These are phyloP conservation scores for Isurus oxyrinchus DNA, from an alignment of 2,113 vertebrate genomes.

Conservation along the genomic window DNA sequence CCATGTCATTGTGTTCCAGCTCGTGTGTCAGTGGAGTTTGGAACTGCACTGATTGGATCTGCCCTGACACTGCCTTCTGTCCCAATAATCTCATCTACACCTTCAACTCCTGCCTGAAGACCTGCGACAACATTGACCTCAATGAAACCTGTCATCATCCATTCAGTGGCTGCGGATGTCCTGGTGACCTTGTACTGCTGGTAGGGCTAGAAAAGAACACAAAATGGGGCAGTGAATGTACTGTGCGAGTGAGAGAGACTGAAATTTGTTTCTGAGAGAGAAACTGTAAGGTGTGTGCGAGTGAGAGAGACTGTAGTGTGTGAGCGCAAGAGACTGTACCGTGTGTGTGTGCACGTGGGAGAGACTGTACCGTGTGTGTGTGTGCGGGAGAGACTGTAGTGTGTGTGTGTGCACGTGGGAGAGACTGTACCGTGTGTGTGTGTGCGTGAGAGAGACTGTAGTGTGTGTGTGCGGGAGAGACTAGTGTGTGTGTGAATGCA, in stretches of 20 bases:
- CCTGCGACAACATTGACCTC: constrained; percentile 54
- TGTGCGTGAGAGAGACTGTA: too few relatives aligned
- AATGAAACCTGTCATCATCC: constrained; percentile 54
- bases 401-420: too few relatives aligned
- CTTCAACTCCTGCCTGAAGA: constrained; percentile 69
- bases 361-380: too few relatives aligned
- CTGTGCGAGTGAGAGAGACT: not conserved
- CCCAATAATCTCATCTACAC: constrained; percentile 63
- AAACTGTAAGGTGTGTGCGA: too few relatives aligned
- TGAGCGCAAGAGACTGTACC: too few relatives aligned
- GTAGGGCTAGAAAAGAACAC: constrained; percentile 50
- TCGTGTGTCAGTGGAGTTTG: constrained; percentile 61
- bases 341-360: too few relatives aligned
- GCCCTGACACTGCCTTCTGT: constrained; percentile 57
- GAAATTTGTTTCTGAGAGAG: not conserved
- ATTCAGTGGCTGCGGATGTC: constrained; percentile 71
- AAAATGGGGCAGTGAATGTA: not conserved
- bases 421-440: too few relatives aligned
- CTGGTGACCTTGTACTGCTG: constrained; percentile 64
- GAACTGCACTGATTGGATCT: constrained; percentile 62
- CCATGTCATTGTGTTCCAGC: constrained; percentile 46
- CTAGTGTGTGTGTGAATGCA: too few relatives aligned
- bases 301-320: too few relatives aligned
- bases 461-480: too few relatives aligned
- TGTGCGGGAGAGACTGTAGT: too few relatives aligned